These are phyloP conservation scores for Hypena proboscidalis DNA, from an alignment of 2,888 invertebrate genomes.

Conservation along the genomic window DNA sequence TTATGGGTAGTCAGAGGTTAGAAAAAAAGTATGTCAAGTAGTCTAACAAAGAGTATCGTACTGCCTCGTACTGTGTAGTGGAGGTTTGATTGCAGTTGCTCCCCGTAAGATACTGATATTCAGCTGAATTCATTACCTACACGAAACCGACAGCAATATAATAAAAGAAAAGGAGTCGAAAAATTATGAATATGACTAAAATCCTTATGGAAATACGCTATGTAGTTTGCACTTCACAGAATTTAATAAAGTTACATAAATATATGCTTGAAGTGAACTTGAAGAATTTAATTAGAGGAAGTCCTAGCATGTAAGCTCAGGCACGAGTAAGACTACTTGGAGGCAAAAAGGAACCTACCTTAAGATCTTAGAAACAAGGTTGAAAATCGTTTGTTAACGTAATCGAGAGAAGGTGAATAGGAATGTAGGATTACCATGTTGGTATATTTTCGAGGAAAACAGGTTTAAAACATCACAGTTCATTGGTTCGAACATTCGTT, in stretches of 20 bases:
- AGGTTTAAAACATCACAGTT: too few relatives aligned
- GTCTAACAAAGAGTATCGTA: too few relatives aligned
- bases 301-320: slow-evolving; percentile 8
- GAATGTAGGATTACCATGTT: slow-evolving; percentile 30
- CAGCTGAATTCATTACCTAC: too few relatives aligned
- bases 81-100: too few relatives aligned
- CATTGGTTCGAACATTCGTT: too few relatives aligned
- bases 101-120: too few relatives aligned
- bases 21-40: too few relatives aligned
- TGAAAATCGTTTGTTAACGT: slow-evolving; percentile 13
- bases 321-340: neutral
- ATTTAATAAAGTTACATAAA: slow-evolving; percentile 19
- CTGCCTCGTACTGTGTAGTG: too few relatives aligned
- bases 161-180: too few relatives aligned
- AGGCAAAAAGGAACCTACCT: slow-evolving; percentile 7
- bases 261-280: slow-evolving; percentile 19
- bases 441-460: slow-evolving; percentile 6
- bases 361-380: neutral
- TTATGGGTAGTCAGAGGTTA: too few relatives aligned
- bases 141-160: too few relatives aligned
- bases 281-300: slow-evolving; percentile 29
- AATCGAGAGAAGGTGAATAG: neutral
- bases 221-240: slow-evolving; percentile 11
- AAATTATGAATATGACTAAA: too few relatives aligned
- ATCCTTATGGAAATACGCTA: slow-evolving; percentile 1